Evolutionary conservation across 2,113 vertebrate species (phyloP).

Genomic region (Ancistrus triradiatus): DNA sequence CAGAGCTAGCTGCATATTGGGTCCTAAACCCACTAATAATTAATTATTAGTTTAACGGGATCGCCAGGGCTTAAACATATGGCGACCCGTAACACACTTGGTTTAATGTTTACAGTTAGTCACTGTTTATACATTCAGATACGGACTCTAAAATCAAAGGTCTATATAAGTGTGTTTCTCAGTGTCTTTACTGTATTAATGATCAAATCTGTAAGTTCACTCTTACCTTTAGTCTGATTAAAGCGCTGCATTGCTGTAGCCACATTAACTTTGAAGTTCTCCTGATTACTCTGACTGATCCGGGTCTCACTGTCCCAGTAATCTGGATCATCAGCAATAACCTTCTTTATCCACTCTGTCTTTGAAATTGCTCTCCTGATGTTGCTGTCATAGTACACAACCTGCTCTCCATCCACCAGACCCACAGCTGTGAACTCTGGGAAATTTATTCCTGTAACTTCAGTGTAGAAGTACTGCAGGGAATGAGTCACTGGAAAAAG

Average conservation of each 20-base stretch:
- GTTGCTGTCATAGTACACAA: slow-evolving; percentile 18
- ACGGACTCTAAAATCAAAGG: no score
- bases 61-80: no score
- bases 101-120: no score
- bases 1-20: no score
- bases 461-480: slow-evolving; percentile 29
- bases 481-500: not conserved
- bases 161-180: no score
- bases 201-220: no score
- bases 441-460: not conserved
- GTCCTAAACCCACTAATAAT: no score
- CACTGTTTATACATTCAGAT: no score
- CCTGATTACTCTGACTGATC: no score
- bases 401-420: slow-evolving; percentile 36
- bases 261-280: not conserved
- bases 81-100: no score
- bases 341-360: slow-evolving; percentile 11
- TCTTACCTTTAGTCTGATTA: slow-evolving; percentile 44
- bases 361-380: not conserved
- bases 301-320: not conserved
- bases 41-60: no score
- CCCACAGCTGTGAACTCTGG: not conserved
- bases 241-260: slow-evolving; percentile 11
- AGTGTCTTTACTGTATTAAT: no score
- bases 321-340: not conserved